phyloP scores from a whole-genome alignment of 1,140 invertebrate genomes.

The Cydia fagiglandana region DNA sequence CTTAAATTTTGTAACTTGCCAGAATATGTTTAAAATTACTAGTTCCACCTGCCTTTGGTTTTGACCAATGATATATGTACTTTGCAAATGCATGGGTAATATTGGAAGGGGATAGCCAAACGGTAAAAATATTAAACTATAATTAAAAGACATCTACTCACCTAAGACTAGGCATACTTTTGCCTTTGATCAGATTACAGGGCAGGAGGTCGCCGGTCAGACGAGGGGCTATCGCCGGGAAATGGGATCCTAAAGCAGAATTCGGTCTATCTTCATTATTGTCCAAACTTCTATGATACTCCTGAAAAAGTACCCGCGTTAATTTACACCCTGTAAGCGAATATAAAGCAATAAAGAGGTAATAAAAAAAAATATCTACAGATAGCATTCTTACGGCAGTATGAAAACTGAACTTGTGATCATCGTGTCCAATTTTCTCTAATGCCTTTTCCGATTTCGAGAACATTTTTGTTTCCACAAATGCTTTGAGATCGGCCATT shows the following conservation, averaged over 20 bases:
- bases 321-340: conserved; percentile 19
- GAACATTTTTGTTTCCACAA: conserved; percentile 94
- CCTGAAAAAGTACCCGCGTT: conserved; percentile 74
- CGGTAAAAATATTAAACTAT: background rate
- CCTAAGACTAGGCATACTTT: conserved; percentile 97
- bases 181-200: conserved; percentile 92
- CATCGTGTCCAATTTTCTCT: conserved; percentile 92
- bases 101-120: conserved; percentile 26
- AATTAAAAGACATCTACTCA: conserved; percentile 69
- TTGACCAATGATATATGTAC: background rate
- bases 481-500: conserved; percentile 92
- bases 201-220: conserved; percentile 71
- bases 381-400: conserved; percentile 77
- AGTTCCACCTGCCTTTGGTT: background rate
- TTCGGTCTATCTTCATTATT: conserved; percentile 83
- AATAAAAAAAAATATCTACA: conserved; percentile 67
- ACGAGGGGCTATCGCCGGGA: conserved; percentile 64
- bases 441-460: conserved; percentile 94
- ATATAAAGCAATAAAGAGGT: conserved; percentile 34
- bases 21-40: background rate
- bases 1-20: background rate
- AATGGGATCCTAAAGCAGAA: conserved; percentile 69
- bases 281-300: conserved; percentile 88
- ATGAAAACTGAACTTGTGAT: conserved; percentile 74
- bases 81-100: conserved; percentile 20